Conservation (phyloP, 2,797 vertebrate species). For the Spizella passerina region DNA sequence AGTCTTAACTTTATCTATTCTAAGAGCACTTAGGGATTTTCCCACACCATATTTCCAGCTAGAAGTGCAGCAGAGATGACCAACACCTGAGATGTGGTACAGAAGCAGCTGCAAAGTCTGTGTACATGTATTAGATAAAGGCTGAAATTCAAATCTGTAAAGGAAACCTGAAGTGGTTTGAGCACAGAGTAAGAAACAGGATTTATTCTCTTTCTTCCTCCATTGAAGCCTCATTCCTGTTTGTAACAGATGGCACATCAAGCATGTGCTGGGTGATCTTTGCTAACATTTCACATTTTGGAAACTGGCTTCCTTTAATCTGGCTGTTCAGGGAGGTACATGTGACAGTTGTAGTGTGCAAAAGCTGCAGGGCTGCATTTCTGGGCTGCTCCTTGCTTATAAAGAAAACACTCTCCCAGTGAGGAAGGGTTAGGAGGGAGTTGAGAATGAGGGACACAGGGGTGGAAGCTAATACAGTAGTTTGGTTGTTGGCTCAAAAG, state of each 20-base stretch:
- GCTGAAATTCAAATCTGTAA: neutral
- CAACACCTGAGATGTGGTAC: neutral
- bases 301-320: neutral
- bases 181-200: neutral
- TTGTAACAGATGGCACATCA: neutral
- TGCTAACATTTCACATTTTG: neutral
- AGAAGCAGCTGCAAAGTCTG: neutral
- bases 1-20: neutral
- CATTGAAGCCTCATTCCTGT: neutral
- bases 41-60: neutral
- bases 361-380: neutral
- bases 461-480: neutral
- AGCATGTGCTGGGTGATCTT: neutral
- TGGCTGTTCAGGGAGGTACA: neutral
- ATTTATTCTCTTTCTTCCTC: neutral
- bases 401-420: neutral
- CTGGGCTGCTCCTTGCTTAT: neutral
- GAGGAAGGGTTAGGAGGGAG: neutral
- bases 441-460: neutral
- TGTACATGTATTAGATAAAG: neutral
- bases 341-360: neutral
- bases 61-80: neutral
- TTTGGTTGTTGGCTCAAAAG: neutral
- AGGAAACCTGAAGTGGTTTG: neutral
- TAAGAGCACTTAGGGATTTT: neutral